Evolutionary conservation across 1,140 invertebrate genomes (phyloP).

Genomic region (Temnothorax nylanderi): DNA sequence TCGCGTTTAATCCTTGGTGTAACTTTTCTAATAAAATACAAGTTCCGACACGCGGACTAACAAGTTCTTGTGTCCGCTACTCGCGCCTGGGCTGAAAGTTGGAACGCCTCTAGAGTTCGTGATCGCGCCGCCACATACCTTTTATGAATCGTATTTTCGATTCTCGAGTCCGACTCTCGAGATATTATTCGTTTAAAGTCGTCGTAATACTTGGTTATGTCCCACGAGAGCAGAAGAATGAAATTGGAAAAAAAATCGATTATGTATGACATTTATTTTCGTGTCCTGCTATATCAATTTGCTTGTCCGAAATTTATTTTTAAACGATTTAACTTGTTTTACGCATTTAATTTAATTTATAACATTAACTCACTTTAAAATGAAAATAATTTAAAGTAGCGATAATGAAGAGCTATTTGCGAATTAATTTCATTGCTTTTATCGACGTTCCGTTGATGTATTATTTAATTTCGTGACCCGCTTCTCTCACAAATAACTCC

Average conservation of each 20-base stretch:
- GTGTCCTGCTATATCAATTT: conserved; percentile 2
- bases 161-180: background rate
- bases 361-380: background rate
- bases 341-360: conserved; percentile 16
- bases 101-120: conserved; percentile 36
- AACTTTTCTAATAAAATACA: conserved; percentile 68
- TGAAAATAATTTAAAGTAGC: conserved; percentile 3
- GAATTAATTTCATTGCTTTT: conserved; percentile 33
- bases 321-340: background rate
- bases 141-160: conserved; percentile 47
- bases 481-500: conserved; percentile 7
- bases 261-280: background rate
- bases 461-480: conserved; percentile 38
- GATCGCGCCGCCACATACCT: conserved; percentile 14
- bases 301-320: conserved; percentile 6
- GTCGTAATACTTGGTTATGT: conserved; percentile 7
- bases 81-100: conserved; percentile 40
- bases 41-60: conserved; percentile 61
- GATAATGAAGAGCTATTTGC: conserved; percentile 50
- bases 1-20: conserved; percentile 40
- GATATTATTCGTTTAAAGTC: conserved; percentile 32
- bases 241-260: background rate
- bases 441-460: conserved; percentile 26
- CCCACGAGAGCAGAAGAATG: background rate
- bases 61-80: conserved; percentile 54